phyloP scores from a whole-genome alignment of 1,140 invertebrate genomes.

The Ceratosolen fusciceps region DNA sequence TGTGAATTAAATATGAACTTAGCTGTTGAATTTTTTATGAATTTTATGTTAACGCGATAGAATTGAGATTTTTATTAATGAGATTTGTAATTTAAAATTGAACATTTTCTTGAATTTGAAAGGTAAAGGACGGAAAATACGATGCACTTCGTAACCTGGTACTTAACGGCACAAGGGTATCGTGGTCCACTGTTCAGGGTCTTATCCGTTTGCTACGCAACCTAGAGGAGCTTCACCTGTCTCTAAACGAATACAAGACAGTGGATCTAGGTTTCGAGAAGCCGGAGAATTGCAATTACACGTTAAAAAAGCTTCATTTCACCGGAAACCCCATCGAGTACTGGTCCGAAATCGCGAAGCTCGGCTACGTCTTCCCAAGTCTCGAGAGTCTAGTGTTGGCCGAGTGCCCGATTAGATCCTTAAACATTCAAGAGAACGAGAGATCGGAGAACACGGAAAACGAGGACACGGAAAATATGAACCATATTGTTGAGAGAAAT shows the following conservation, averaged over 20 bases:
- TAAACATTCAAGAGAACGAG: slow-evolving; percentile 70
- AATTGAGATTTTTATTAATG: too few species aligned
- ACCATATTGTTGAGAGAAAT: slow-evolving; percentile 52
- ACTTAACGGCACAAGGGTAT: slow-evolving; percentile 87
- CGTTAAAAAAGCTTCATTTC: slow-evolving; percentile 84
- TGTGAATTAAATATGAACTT: too few species aligned
- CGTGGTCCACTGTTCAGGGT: slow-evolving; percentile 86
- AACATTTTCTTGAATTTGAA: not conserved
- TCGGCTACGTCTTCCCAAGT: slow-evolving; percentile 88
- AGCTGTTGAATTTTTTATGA: too few species aligned
- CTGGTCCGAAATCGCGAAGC: slow-evolving; percentile 86
- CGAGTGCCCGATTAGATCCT: slow-evolving; percentile 83
- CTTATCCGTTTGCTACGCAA: slow-evolving; percentile 82
- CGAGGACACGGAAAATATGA: slow-evolving; percentile 59
- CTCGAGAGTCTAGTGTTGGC: slow-evolving; percentile 87
- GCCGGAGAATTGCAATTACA: slow-evolving; percentile 71
- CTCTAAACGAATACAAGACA: slow-evolving; percentile 86
- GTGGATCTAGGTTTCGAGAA: slow-evolving; percentile 75
- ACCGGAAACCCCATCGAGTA: slow-evolving; percentile 84
- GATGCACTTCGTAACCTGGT: slow-evolving; percentile 83
- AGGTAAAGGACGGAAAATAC: slow-evolving; percentile 71
- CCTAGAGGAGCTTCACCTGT: slow-evolving; percentile 91
- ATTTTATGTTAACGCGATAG: too few species aligned
- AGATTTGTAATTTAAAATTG: not conserved
- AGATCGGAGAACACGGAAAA: slow-evolving; percentile 44